Evolutionary conservation across 2,113 vertebrate species (phyloP).

Genomic region (Platycercus adscitus): DNA sequence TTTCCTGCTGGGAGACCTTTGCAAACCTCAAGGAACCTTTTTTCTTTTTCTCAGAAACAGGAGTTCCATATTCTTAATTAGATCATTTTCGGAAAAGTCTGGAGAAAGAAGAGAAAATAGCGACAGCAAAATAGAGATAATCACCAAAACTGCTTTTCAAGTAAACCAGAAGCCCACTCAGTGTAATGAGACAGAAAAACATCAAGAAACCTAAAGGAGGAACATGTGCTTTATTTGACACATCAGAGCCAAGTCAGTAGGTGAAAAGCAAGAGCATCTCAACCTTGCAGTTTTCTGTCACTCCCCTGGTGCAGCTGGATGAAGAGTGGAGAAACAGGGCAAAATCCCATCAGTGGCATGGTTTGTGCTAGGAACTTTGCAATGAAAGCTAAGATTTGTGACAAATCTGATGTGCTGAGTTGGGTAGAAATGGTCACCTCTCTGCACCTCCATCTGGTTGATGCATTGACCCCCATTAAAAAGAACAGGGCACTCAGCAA

Average conservation of each 20-base stretch:
- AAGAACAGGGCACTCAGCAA: background rate
- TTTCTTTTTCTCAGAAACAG: background rate
- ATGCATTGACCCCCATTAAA: background rate
- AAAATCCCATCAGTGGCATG: background rate
- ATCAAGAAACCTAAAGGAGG: background rate
- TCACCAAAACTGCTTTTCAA: constrained; percentile 18
- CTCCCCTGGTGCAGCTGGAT: background rate
- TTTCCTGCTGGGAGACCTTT: constrained; percentile 57
- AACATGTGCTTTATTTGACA: background rate
- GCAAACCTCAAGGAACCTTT: background rate
- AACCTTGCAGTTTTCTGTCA: background rate
- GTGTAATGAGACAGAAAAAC: constrained; percentile 46
- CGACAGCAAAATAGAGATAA: constrained; percentile 30
- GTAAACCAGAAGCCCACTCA: background rate
- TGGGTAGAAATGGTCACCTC: background rate
- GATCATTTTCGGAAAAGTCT: constrained; percentile 37
- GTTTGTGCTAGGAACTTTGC: background rate
- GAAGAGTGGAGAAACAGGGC: background rate
- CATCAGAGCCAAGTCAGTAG: background rate
- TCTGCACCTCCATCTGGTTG: background rate
- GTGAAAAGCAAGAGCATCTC: background rate
- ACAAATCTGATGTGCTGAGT: background rate
- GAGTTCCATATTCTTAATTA: constrained; percentile 37
- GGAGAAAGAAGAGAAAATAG: constrained; percentile 1
- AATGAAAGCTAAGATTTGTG: background rate